A percentile compares a stretch with the other conserved stretches of the same genome.
Evolutionary conservation across 1,140 invertebrate species (phyloP).

Genomic region (Musca domestica): DNA sequence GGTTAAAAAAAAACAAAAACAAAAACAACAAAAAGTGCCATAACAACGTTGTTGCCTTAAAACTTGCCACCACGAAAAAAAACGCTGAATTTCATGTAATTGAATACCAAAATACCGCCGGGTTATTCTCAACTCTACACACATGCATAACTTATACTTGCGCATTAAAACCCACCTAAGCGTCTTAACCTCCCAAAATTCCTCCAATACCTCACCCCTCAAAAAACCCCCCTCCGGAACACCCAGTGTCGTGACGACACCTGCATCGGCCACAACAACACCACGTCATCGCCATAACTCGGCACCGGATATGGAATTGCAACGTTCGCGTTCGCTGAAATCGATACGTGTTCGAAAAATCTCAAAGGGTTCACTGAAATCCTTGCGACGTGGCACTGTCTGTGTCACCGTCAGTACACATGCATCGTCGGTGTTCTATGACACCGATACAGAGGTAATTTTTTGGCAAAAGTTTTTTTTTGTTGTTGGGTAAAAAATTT

Average conservation of each 20-base stretch:
- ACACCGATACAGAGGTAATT: constrained; percentile 14
- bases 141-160: constrained; percentile 23
- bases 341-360: constrained; percentile 29
- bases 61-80: no score
- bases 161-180: constrained; percentile 25
- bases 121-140: no score
- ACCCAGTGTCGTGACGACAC: background rate
- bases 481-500: no score
- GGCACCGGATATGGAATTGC: constrained; percentile 25
- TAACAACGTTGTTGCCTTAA: no score
- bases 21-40: no score
- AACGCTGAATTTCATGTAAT: no score
- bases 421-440: constrained; percentile 28
- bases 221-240: background rate
- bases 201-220: background rate
- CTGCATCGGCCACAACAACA: background rate
- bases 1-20: no score
- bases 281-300: background rate
- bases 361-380: constrained; percentile 29
- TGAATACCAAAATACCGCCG: no score
- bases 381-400: constrained; percentile 27
- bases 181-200: background rate
- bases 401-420: constrained; percentile 29
- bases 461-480: background rate
- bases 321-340: constrained; percentile 29